A percentile compares a stretch with the other conserved stretches of the same genome.
These are phyloP conservation scores for Thunnus maccoyii DNA, from an alignment of 2,113 vertebrate genomes.

Conservation along the genomic window DNA sequence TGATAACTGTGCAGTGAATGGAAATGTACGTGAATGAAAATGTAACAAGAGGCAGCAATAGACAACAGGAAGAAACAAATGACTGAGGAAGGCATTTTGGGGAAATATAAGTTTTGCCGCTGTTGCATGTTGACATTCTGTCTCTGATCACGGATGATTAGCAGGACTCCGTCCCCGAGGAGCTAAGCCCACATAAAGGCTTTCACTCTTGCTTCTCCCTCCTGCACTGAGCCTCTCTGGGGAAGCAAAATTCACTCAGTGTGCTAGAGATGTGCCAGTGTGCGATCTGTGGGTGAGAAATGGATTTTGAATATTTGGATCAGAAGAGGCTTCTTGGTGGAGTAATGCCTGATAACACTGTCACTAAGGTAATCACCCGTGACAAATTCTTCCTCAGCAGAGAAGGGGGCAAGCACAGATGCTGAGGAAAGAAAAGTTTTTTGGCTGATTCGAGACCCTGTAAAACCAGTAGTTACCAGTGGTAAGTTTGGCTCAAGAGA, in stretches of 20 bases:
- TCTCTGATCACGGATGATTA: slow-evolving; percentile 67
- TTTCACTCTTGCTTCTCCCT: slow-evolving; percentile 49
- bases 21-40: slow-evolving; percentile 26
- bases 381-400: slow-evolving; percentile 59
- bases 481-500: slow-evolving; percentile 53
- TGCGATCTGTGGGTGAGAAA: slow-evolving; percentile 57
- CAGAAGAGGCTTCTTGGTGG: slow-evolving; percentile 59
- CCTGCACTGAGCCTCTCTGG: slow-evolving; percentile 49
- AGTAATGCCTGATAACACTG: slow-evolving; percentile 67
- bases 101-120: slow-evolving; percentile 32
- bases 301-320: slow-evolving; percentile 74
- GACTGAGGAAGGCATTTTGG: slow-evolving; percentile 21
- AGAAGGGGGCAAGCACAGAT: slow-evolving; percentile 43
- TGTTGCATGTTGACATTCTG: slow-evolving; percentile 52
- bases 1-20: slow-evolving; percentile 31
- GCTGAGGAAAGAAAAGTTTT: slow-evolving; percentile 39
- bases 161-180: slow-evolving; percentile 53
- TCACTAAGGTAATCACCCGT: slow-evolving; percentile 65
- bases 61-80: slow-evolving; percentile 31
- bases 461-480: slow-evolving; percentile 63
- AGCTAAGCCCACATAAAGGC: slow-evolving; percentile 61
- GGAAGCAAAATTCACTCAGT: slow-evolving; percentile 57
- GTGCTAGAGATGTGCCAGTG: slow-evolving; percentile 52
- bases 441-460: slow-evolving; percentile 57
- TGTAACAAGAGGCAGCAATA: slow-evolving; percentile 16